Evolutionary conservation across 2,888 invertebrate species (phyloP).

Genomic region (Andrena flavipes): DNA sequence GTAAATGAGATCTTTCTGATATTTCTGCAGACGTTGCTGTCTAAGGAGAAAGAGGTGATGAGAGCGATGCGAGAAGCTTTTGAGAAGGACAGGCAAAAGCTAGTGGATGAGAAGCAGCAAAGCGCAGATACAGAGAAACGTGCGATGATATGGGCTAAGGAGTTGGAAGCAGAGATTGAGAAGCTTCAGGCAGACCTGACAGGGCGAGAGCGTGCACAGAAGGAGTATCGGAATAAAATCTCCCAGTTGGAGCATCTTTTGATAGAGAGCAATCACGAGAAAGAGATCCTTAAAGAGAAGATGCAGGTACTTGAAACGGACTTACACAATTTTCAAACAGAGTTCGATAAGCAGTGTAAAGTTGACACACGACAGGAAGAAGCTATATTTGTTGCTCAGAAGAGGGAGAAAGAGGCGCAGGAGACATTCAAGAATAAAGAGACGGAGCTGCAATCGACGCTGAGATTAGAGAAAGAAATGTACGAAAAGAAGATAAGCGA

Average conservation of each 20-base stretch:
- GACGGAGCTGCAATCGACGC: constrained; percentile 72
- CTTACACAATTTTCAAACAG: constrained; percentile 70
- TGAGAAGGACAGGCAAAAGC: constrained; percentile 67
- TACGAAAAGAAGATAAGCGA: constrained; percentile 73
- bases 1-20: constrained; percentile 73
- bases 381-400: constrained; percentile 73
- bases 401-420: constrained; percentile 73
- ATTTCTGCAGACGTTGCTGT: constrained; percentile 76
- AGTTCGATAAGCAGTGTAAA: constrained; percentile 71
- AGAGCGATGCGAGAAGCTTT: constrained; percentile 68
- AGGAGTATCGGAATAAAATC: constrained; percentile 60
- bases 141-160: constrained; percentile 73
- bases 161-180: constrained; percentile 80
- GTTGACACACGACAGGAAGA: constrained; percentile 55
- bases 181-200: constrained; percentile 76
- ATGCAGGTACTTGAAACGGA: constrained; percentile 75
- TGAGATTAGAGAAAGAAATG: constrained; percentile 71
- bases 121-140: constrained; percentile 76
- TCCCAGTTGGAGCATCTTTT: constrained; percentile 70
- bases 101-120: constrained; percentile 76
- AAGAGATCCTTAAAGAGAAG: constrained; percentile 73
- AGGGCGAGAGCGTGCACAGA: constrained; percentile 65
- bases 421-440: constrained; percentile 71
- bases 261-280: constrained; percentile 76
- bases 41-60: constrained; percentile 79